Conservation (phyloP, 2,888 invertebrate genomes). For the Mamestra brassicae region DNA sequence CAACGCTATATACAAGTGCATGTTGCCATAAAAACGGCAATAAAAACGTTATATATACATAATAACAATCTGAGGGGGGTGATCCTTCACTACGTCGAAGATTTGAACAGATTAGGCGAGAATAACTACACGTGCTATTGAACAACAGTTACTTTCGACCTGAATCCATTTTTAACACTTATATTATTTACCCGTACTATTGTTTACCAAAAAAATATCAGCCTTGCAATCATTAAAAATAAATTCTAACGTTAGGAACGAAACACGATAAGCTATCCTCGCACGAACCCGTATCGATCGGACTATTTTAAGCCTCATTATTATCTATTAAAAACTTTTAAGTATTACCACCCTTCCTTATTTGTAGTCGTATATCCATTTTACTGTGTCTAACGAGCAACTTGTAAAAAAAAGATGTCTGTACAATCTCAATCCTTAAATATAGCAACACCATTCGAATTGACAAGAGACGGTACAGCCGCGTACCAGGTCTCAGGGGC, state of each 20-base stretch:
- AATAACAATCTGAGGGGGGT: conserved; percentile 63
- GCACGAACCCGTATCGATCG: conserved; percentile 71
- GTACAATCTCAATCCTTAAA: conserved; percentile 81
- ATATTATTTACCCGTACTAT: conserved; percentile 86
- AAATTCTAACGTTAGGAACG: conserved; percentile 88
- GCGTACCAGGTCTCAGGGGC: conserved; percentile 73
- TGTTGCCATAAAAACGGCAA: conserved; percentile 70
- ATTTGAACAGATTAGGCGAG: conserved; percentile 72
- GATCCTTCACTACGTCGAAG: conserved; percentile 55
- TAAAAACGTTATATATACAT: conserved; percentile 77
- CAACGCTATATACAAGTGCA: conserved; percentile 77
- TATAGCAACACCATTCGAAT: conserved; percentile 74
- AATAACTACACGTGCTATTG: conserved; percentile 78
- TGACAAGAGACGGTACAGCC: conserved; percentile 67
- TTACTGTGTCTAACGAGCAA: conserved; percentile 65
- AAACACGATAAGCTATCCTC: conserved; percentile 84
- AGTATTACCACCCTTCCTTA: conserved; percentile 68
- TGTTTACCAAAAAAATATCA: conserved; percentile 83
- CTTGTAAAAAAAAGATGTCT: conserved; percentile 72
- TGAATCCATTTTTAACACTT: conserved; percentile 73
- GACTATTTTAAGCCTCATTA: conserved; percentile 73
- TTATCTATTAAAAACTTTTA: conserved; percentile 64
- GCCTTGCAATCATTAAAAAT: conserved; percentile 85
- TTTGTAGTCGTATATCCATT: conserved; percentile 74
- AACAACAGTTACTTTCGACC: conserved; percentile 69